Conservation (phyloP, 1,140 invertebrate species). For the Hylyphantes graminicola region DNA sequence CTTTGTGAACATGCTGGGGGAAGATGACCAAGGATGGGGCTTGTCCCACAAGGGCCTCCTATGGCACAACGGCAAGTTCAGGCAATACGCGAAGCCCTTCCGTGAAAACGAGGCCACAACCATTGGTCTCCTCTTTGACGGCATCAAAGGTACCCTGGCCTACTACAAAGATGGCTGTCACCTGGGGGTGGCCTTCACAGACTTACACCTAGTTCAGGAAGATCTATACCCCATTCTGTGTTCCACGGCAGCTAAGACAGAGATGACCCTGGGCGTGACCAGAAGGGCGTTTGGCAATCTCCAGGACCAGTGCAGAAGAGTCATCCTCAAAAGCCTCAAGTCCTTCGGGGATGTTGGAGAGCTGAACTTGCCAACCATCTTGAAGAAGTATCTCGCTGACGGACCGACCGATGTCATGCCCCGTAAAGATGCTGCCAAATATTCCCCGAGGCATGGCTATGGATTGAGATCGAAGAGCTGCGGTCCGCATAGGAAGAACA, state of each 20-base stretch:
- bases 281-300: conserved; percentile 75
- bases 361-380: conserved; percentile 66
- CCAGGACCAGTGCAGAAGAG: conserved; percentile 72
- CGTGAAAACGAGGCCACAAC: conserved; percentile 76
- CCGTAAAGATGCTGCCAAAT: not conserved
- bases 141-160: conserved; percentile 76
- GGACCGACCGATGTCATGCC: not conserved
- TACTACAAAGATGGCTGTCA: conserved; percentile 79
- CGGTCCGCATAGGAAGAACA: conserved; percentile 22
- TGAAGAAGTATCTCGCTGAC: conserved; percentile 64
- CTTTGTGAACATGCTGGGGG: conserved; percentile 79
- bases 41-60: conserved; percentile 79
- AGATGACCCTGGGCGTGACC: conserved; percentile 75
- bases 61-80: conserved; percentile 76
- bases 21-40: conserved; percentile 79
- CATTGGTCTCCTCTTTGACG: conserved; percentile 77
- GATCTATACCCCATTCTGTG: conserved; percentile 78
- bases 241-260: conserved; percentile 81
- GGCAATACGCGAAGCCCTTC: conserved; percentile 77
- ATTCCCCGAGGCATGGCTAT: not conserved
- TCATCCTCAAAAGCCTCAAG: conserved; percentile 63
- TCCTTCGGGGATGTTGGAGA: conserved; percentile 63
- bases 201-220: conserved; percentile 69
- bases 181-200: conserved; percentile 74
- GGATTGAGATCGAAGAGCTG: conserved; percentile 36